These are phyloP conservation scores for Blastobasis adustella DNA, from an alignment of 2,888 invertebrate genomes.

Conservation along the genomic window DNA sequence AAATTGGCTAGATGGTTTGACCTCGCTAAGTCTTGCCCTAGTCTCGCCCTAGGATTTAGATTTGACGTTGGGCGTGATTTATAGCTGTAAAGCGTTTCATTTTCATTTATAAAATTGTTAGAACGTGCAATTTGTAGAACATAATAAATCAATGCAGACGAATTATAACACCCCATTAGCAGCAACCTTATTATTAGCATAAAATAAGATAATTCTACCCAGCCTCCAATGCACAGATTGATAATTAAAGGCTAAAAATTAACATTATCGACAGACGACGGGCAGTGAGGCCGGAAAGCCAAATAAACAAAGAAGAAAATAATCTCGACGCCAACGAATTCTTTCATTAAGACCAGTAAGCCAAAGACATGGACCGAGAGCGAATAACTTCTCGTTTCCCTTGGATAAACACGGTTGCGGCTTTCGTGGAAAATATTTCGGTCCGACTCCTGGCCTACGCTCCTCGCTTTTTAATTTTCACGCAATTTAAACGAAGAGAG, in stretches of 20 bases:
- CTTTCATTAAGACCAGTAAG: slow-evolving; percentile 55
- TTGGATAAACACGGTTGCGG: slow-evolving; percentile 30
- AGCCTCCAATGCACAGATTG: background rate
- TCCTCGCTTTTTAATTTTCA: background rate
- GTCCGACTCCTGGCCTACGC: slow-evolving; percentile 8
- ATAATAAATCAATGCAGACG: no score
- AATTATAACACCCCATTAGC: no score
- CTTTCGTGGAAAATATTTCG: slow-evolving; percentile 12
- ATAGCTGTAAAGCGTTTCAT: background rate
- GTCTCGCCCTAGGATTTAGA: background rate
- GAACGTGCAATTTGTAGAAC: background rate
- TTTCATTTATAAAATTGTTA: background rate
- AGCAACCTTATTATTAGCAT: background rate
- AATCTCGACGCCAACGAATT: slow-evolving; percentile 49
- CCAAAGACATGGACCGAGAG: slow-evolving; percentile 43
- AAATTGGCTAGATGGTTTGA: background rate
- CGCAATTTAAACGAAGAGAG: background rate
- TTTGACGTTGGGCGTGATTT: slow-evolving; percentile 2
- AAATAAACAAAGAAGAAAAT: slow-evolving; percentile 52
- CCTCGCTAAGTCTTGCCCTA: background rate
- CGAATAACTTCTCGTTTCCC: slow-evolving; percentile 41
- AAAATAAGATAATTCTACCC: background rate
- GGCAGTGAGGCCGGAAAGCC: slow-evolving; percentile 21
- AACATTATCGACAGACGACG: slow-evolving; percentile 22
- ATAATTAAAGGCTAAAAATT: slow-evolving; percentile 1